Evolutionary conservation across 2,797 vertebrate genomes (phyloP).

Genomic region (Sebastes diploproa): DNA sequence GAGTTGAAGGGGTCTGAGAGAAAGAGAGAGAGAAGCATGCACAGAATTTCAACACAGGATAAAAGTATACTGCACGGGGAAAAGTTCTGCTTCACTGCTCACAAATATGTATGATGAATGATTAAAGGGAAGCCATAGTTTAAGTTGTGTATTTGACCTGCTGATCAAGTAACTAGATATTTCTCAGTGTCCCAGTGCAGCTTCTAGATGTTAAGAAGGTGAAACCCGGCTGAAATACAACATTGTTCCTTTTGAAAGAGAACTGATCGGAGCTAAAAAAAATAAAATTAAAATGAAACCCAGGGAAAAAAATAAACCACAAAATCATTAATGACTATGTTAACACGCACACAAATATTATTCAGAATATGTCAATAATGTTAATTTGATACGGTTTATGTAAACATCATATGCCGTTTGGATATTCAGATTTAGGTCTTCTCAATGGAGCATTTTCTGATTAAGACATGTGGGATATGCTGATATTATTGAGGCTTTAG

Average conservation of each 20-base stretch:
- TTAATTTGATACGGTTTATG: no score
- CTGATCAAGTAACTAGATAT: background rate
- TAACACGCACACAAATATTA: no score
- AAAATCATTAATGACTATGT: background rate
- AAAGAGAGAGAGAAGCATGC: constrained; percentile 4
- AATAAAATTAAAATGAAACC: background rate
- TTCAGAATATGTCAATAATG: no score
- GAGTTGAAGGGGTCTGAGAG: background rate
- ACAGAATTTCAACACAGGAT: constrained; percentile 34
- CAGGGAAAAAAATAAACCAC: background rate
- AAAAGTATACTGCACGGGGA: background rate
- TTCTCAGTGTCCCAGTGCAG: background rate
- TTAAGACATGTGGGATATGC: no score
- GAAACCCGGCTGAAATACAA: background rate
- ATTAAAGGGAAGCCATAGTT: background rate
- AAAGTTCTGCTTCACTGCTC: constrained; percentile 1
- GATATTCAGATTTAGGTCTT: no score
- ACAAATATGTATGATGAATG: background rate
- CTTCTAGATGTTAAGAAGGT: background rate
- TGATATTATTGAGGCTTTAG: no score
- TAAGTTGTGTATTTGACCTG: background rate
- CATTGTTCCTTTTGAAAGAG: background rate
- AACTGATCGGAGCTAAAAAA: no score
- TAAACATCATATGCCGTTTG: no score
- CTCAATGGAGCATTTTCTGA: no score